Percentiles rank a stretch among this genome's conserved stretches.
These are phyloP conservation scores for Ectropis crepuscularia DNA, from an alignment of 2,888 invertebrate species.

Conservation along the genomic window DNA sequence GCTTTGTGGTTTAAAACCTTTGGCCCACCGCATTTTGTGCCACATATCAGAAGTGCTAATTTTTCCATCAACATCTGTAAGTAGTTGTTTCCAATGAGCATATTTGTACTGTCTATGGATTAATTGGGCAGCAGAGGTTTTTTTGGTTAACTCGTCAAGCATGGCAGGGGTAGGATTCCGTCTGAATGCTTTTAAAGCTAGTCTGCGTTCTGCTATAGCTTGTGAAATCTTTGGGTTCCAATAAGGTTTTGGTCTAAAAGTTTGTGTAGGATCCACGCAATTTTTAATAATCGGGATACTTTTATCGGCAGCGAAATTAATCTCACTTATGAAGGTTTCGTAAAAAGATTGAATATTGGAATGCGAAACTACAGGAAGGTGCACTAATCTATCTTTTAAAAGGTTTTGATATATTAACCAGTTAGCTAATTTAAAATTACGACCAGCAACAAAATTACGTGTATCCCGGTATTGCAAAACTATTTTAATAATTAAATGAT, in stretches of 20 bases:
- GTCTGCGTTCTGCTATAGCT: slow-evolving; percentile 10
- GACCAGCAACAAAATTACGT: too few species aligned
- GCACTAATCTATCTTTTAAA: too few species aligned
- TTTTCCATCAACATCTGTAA: slow-evolving; percentile 9
- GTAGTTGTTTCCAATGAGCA: background rate
- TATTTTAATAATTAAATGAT: slow-evolving; percentile 22
- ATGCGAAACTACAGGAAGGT: too few species aligned
- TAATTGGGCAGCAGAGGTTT: background rate
- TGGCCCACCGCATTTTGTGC: background rate
- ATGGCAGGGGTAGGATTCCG: slow-evolving; percentile 9
- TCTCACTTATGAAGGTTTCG: background rate
- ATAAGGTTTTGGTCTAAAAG: slow-evolving; percentile 32
- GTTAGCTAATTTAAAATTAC: slow-evolving; percentile 12
- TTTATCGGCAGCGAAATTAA: background rate
- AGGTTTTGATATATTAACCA: too few species aligned
- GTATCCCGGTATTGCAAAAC: too few species aligned
- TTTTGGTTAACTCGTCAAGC: background rate
- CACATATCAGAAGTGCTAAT: slow-evolving; percentile 8
- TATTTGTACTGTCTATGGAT: background rate
- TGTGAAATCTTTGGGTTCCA: slow-evolving; percentile 21
- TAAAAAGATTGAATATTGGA: too few species aligned
- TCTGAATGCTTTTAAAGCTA: background rate
- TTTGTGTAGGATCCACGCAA: too few species aligned
- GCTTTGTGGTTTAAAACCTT: background rate
- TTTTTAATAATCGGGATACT: slow-evolving; percentile 4